Conservation (phyloP, 2,888 invertebrate species). For the Morpho achilles region DNA sequence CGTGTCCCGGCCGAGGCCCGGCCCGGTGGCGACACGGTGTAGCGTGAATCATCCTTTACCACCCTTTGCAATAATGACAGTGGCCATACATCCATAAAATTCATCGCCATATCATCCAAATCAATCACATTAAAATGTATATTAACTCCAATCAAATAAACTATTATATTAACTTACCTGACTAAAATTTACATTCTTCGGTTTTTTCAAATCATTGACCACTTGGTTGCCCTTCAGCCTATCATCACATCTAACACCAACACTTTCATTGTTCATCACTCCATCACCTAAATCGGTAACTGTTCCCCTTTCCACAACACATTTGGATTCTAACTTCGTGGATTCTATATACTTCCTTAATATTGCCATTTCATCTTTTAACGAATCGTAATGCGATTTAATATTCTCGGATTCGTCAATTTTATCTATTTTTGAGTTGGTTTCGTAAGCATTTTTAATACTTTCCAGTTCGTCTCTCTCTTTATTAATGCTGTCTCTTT, state of each 20-base stretch:
- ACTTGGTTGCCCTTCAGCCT: constrained; percentile 42
- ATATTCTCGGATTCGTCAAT: constrained; percentile 35
- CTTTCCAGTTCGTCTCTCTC: constrained; percentile 45
- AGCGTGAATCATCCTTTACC: too few relatives aligned
- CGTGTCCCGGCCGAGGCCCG: too few relatives aligned
- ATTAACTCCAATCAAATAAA: too few relatives aligned
- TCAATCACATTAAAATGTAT: too few relatives aligned
- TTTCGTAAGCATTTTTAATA: constrained; percentile 30
- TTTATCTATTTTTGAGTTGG: constrained; percentile 14
- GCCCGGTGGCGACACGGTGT: too few relatives aligned
- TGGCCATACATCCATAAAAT: too few relatives aligned
- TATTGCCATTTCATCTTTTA: constrained; percentile 47
- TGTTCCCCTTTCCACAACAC: constrained; percentile 46
- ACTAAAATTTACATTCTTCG: constrained; percentile 61
- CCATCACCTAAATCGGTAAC: constrained; percentile 38
- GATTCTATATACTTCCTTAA: constrained; percentile 49
- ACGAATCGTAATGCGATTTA: constrained; percentile 42
- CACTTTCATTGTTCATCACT: constrained; percentile 38
- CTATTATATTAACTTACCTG: constrained; percentile 38
- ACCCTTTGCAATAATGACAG: too few relatives aligned
- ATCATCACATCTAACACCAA: constrained; percentile 27
- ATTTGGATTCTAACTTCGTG: constrained; percentile 38
- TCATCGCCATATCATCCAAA: too few relatives aligned
- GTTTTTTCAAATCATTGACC: constrained; percentile 62
- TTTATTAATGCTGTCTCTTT: constrained; percentile 49